Evolutionary conservation across 2,113 vertebrate species (phyloP).

Genomic region (Columba livia): DNA sequence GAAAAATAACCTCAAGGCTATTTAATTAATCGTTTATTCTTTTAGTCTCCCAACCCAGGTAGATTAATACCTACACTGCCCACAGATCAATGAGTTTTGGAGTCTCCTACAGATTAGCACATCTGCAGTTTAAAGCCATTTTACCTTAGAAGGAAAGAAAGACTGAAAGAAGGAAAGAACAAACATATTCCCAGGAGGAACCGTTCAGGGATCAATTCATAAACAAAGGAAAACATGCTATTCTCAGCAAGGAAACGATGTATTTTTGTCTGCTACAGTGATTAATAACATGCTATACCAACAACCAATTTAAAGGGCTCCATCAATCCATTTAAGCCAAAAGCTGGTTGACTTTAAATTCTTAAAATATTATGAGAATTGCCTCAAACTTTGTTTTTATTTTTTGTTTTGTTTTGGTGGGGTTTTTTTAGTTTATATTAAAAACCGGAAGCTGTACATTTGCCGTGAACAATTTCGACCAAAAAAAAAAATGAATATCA

Average conservation of each 20-base stretch:
- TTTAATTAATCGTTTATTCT: constrained; percentile 73
- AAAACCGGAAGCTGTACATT: neutral
- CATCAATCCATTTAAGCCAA: constrained; percentile 46
- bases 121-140: constrained; percentile 67
- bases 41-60: constrained; percentile 50
- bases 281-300: constrained; percentile 55
- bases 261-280: constrained; percentile 58
- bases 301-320: constrained; percentile 58
- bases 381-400: neutral
- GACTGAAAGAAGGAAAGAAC: neutral
- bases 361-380: neutral
- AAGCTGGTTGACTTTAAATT: constrained; percentile 54
- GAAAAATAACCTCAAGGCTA: constrained; percentile 67
- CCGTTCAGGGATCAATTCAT: constrained; percentile 69
- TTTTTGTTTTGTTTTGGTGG: neutral
- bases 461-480: neutral
- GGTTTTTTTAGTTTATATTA: neutral
- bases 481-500: neutral
- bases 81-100: constrained; percentile 68
- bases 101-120: constrained; percentile 68
- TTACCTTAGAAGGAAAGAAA: constrained; percentile 38
- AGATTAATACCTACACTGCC: constrained; percentile 62
- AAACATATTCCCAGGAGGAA: constrained; percentile 48
- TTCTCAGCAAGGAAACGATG: constrained; percentile 72
- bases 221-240: constrained; percentile 72